phyloP scores from a whole-genome alignment of 2,888 invertebrate species.

The Anorthoa munda region DNA sequence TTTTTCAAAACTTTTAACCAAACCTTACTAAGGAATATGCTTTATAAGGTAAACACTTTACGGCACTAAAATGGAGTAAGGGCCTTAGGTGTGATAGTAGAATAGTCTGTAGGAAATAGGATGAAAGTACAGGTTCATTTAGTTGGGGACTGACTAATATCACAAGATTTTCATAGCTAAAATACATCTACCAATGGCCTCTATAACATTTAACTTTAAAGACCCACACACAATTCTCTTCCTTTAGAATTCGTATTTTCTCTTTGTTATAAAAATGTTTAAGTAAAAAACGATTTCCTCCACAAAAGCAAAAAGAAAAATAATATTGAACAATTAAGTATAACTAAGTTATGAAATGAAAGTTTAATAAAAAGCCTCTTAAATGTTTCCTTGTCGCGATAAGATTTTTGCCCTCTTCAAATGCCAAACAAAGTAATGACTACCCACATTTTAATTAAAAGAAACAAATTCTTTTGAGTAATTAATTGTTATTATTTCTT shows the following conservation, averaged over 20 bases:
- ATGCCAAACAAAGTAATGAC: slow-evolving; percentile 45
- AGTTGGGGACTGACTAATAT: no score
- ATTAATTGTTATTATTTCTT: slow-evolving; percentile 23
- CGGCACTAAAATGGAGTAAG: no score
- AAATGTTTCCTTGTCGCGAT: slow-evolving; percentile 21
- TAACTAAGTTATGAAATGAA: slow-evolving; percentile 33
- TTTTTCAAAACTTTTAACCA: no score
- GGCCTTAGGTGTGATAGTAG: no score
- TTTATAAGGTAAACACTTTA: no score
- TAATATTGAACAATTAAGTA: slow-evolving; percentile 11
- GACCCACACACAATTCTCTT: neutral
- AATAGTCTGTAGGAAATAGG: no score
- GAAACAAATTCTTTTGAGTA: slow-evolving; percentile 33
- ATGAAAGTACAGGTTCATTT: no score
- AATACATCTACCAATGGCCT: no score
- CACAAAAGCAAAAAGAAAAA: slow-evolving; percentile 9
- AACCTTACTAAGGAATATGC: no score
- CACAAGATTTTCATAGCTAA: no score
- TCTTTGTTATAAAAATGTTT: neutral
- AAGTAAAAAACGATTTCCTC: neutral
- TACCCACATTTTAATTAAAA: slow-evolving; percentile 41
- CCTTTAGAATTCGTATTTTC: neutral
- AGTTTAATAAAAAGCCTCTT: slow-evolving; percentile 41
- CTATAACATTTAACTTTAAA: no score
- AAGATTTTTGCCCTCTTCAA: slow-evolving; percentile 14